phyloP scores from a whole-genome alignment of 2,888 invertebrate genomes.

The Andrena haemorrhoa region DNA sequence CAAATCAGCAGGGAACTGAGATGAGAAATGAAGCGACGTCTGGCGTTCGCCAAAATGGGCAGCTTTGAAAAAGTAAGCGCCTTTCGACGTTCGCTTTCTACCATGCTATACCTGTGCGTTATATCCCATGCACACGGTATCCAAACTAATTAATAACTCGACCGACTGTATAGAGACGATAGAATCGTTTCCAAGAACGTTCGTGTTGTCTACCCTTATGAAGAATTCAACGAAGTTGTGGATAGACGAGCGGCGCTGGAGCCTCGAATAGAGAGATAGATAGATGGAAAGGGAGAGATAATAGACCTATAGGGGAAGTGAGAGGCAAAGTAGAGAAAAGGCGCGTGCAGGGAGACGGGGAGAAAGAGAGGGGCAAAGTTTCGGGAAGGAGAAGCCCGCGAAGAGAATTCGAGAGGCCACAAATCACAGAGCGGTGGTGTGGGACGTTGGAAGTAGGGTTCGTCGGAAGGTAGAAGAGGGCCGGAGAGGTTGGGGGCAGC shows the following conservation, averaged over 20 bases:
- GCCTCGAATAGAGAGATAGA: conserved; percentile 57
- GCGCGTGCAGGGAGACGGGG: conserved; percentile 27
- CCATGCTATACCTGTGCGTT: neutral
- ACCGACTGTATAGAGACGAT: conserved; percentile 24
- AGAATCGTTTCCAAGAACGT: conserved; percentile 55
- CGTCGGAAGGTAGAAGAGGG: conserved; percentile 74
- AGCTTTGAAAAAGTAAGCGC: neutral
- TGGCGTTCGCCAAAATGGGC: conserved; percentile 30
- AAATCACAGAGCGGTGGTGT: conserved; percentile 78
- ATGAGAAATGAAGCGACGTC: conserved; percentile 50
- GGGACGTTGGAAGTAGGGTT: conserved; percentile 71
- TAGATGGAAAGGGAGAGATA: conserved; percentile 47
- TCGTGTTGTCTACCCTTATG: conserved; percentile 53
- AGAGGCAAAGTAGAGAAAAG: conserved; percentile 34
- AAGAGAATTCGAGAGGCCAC: conserved; percentile 81
- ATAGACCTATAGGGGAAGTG: conserved; percentile 40
- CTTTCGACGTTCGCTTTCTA: neutral
- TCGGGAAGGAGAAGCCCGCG: conserved; percentile 73
- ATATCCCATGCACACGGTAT: conserved; percentile 2
- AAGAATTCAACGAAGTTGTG: conserved; percentile 60
- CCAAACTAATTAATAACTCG: conserved; percentile 42
- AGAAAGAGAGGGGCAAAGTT: conserved; percentile 64
- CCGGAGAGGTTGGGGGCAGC: conserved; percentile 65
- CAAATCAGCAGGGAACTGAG: conserved; percentile 36
- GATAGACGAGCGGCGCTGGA: conserved; percentile 54